Evolutionary conservation across 2,888 invertebrate species (phyloP), one percentile per base, ranked within the genome.

Genomic region (Drosophila neutralis): DNA sequence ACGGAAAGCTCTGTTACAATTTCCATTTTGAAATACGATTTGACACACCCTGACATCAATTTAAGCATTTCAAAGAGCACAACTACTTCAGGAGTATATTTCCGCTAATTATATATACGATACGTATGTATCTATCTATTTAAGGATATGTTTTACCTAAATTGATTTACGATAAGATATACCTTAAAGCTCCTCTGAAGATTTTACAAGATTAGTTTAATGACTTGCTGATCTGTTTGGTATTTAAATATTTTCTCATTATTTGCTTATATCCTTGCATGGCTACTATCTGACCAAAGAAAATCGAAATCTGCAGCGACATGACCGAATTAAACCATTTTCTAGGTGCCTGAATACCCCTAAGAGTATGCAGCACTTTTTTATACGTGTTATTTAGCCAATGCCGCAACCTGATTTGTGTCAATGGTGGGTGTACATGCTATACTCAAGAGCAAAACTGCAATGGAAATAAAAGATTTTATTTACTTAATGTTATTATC

Each of bases 1-100:
- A 24, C 6, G 24, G 27, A 7, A 61, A 31, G 60, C 11, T n/a
- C 24, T 33, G 11, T 6, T 33, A 31, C 18, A 48, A 45, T 38
- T 60, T 2, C n/a, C 15, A 24, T 27, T 42, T 45, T 33, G 13
- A 45, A 38, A 24, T 33, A 40, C 52, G n/a, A 36, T 69, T 42
- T 4, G n/a, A 24, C 35, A 52, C 69, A 51, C 11, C 29, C 51
- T 36, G n/a, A 4, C 31, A 11, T 11, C 18, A 45, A 45, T 45
- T 18, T 31, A n/a, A 57, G 21, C 42, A 42, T 21, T 56, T 56
- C 38, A 29, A 31, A 10, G 7, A 31, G 10, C 10, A 56, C 38
- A 56, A 8, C 2, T 27, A 36, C 11, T 56, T 27, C n/a, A 56
- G 2, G 24, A 45, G 45, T 8, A 21, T 15, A 24, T 21, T 15